phyloP scores from a whole-genome alignment of 2,888 invertebrate species.

The Orgyia antiqua region DNA sequence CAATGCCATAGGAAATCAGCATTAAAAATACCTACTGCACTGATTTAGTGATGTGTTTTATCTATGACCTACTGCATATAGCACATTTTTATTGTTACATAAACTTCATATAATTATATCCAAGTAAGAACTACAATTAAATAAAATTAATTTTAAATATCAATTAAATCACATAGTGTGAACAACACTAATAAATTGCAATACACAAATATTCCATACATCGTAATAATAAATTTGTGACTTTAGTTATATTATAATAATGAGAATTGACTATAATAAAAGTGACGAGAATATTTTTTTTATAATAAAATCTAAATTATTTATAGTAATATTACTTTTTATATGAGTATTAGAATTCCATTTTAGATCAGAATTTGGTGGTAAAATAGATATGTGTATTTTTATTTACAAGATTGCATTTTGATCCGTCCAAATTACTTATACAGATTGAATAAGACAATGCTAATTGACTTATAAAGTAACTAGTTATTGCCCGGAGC shows the following conservation, averaged over 20 bases:
- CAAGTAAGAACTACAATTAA: neutral
- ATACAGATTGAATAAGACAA: too few relatives aligned
- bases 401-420: constrained; percentile 29
- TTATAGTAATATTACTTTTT: constrained; percentile 19
- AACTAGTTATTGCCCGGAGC: too few relatives aligned
- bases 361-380: constrained; percentile 54
- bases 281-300: constrained; percentile 61
- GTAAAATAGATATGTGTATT: constrained; percentile 52
- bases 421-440: too few relatives aligned
- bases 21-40: too few relatives aligned
- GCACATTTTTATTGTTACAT: too few relatives aligned
- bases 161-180: constrained; percentile 14
- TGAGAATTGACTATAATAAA: constrained; percentile 59
- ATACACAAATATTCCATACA: constrained; percentile 14
- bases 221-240: constrained; percentile 38
- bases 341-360: constrained; percentile 57
- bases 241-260: constrained; percentile 36
- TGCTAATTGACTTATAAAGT: too few relatives aligned
- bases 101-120: too few relatives aligned
- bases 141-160: neutral
- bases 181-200: constrained; percentile 25
- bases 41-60: too few relatives aligned
- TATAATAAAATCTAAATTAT: constrained; percentile 32
- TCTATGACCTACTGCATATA: too few relatives aligned
- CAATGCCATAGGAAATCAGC: too few relatives aligned